phyloP scores from a whole-genome alignment of 2,888 invertebrate species.

The Eupeodes luniger region DNA sequence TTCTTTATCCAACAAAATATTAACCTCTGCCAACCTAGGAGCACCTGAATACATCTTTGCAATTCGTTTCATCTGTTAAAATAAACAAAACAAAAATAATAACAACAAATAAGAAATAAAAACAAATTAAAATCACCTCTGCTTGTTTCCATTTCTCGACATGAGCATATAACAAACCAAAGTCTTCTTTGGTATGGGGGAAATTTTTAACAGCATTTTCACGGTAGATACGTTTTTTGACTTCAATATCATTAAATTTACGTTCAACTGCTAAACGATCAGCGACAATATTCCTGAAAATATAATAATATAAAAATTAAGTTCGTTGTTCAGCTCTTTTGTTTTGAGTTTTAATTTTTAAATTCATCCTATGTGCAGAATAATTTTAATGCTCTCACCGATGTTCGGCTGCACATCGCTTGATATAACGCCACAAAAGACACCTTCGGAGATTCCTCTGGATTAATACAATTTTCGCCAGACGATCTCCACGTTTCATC shows the following conservation, averaged over 20 bases:
- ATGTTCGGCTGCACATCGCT: slow-evolving; percentile 85
- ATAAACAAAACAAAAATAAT: background rate
- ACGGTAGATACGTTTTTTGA: slow-evolving; percentile 83
- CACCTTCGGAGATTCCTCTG: slow-evolving; percentile 85
- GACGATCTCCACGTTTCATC: slow-evolving; percentile 86
- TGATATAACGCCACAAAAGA: slow-evolving; percentile 84
- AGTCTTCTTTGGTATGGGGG: slow-evolving; percentile 89
- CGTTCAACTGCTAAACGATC: slow-evolving; percentile 80
- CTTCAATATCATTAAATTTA: slow-evolving; percentile 80
- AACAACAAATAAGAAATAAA: background rate
- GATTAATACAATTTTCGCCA: slow-evolving; percentile 87
- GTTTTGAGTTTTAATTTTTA: background rate
- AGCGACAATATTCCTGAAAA: slow-evolving; percentile 84
- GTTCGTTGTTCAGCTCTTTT: slow-evolving; percentile 59
- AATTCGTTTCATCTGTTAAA: slow-evolving; percentile 86
- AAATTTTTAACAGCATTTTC: slow-evolving; percentile 88
- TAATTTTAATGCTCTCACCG: slow-evolving; percentile 78
- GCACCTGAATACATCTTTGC: slow-evolving; percentile 88
- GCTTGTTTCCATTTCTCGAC: slow-evolving; percentile 83
- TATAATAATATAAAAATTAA: background rate
- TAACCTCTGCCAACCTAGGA: slow-evolving; percentile 89
- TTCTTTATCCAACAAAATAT: slow-evolving; percentile 89
- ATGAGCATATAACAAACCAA: slow-evolving; percentile 88
- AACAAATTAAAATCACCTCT: slow-evolving; percentile 77
- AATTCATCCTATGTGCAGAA: background rate